Evolutionary conservation across 1,140 invertebrate species (phyloP).

Genomic region (Globodera ellingtonae): DNA sequence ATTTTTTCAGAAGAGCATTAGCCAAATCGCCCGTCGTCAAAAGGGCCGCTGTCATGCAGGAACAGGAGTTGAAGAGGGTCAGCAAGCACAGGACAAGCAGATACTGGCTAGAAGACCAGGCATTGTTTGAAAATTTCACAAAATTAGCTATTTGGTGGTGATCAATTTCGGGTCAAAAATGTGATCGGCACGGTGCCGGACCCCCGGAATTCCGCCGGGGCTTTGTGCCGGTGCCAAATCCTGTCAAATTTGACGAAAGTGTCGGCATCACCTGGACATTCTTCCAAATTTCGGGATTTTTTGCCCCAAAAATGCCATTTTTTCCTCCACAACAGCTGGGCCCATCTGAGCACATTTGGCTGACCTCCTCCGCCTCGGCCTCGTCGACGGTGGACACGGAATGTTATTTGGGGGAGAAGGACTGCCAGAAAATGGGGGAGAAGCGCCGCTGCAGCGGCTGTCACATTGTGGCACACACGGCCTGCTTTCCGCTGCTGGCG

Average conservation of each 20-base stretch:
- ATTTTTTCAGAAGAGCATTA: constrained; percentile 61
- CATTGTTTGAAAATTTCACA: constrained; percentile 4
- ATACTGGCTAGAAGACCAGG: constrained; percentile 64
- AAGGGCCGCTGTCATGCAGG: constrained; percentile 60
- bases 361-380: constrained; percentile 58
- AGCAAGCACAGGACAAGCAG: constrained; percentile 61
- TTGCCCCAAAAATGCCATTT: neutral
- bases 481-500: constrained; percentile 59
- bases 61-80: constrained; percentile 58
- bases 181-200: no score
- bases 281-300: no score
- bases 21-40: constrained; percentile 65
- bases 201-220: no score
- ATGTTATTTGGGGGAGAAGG: constrained; percentile 64
- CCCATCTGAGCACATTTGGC: constrained; percentile 63
- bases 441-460: constrained; percentile 63
- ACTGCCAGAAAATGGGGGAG: constrained; percentile 62
- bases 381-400: constrained; percentile 60
- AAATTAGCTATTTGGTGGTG: no score
- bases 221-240: no score
- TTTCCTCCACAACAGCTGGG: constrained; percentile 40
- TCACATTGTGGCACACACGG: constrained; percentile 63
- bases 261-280: no score
- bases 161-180: no score
- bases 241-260: no score